Conservation (phyloP, 2,797 vertebrate species). For the Anomalospiza imberbis region DNA sequence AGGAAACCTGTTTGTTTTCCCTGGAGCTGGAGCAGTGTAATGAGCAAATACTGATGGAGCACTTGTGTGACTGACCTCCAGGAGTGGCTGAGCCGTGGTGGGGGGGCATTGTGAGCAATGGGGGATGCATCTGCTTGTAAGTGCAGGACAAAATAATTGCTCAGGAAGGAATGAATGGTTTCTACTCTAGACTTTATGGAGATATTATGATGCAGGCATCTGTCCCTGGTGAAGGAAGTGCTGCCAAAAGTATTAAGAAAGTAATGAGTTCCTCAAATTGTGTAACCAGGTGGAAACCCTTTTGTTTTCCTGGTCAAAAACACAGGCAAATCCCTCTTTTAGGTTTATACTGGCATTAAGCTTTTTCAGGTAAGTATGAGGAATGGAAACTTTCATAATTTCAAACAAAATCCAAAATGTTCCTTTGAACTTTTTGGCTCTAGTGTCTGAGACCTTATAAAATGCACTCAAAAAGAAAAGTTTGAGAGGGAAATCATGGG, state of each 20-base stretch:
- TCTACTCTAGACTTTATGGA: background rate
- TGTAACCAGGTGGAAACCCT: background rate
- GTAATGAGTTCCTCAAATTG: background rate
- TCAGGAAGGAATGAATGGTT: background rate
- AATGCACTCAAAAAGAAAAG: background rate
- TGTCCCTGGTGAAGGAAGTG: background rate
- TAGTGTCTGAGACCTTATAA: background rate
- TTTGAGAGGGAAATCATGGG: background rate
- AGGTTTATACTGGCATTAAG: background rate
- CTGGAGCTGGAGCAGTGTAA: background rate
- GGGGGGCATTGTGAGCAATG: background rate
- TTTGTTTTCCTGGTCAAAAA: background rate
- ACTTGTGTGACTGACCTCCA: background rate
- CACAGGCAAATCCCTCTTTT: background rate
- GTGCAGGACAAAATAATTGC: background rate
- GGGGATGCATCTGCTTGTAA: background rate
- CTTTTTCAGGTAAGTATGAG: background rate
- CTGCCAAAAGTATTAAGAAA: background rate
- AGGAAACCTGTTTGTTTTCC: background rate
- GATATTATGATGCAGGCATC: background rate
- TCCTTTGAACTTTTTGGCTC: background rate
- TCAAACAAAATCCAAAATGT: background rate
- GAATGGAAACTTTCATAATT: background rate
- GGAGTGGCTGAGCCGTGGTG: background rate
- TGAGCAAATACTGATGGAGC: accelerated